Evolutionary conservation across 1,140 invertebrate species (phyloP).

Genomic region (Bathynomus jamesi): DNA sequence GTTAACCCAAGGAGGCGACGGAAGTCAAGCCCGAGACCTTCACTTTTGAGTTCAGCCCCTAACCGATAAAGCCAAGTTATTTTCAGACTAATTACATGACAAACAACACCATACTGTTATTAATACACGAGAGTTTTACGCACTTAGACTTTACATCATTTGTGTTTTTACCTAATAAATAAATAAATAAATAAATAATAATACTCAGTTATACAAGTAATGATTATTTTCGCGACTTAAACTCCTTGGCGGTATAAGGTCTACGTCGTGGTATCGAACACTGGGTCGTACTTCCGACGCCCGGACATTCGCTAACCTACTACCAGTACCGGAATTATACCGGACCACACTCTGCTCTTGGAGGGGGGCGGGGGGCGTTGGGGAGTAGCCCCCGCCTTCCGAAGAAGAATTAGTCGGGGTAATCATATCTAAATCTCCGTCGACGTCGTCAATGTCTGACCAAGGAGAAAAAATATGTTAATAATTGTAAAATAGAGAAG

Average conservation of each 20-base stretch:
- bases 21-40: too few species aligned
- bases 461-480: too few species aligned
- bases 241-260: not conserved
- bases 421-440: not conserved
- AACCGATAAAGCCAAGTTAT: too few species aligned
- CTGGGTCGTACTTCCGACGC: not conserved
- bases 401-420: not conserved
- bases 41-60: too few species aligned
- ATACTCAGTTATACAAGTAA: not conserved
- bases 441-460: not conserved
- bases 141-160: too few species aligned
- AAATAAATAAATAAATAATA: not conserved
- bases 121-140: too few species aligned
- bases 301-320: not conserved
- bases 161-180: not conserved
- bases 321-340: not conserved
- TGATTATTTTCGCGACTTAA: not conserved
- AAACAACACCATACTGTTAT: too few species aligned
- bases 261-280: not conserved
- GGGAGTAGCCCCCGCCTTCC: not conserved
- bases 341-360: not conserved
- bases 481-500: too few species aligned
- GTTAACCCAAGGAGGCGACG: too few species aligned
- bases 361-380: not conserved
- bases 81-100: too few species aligned